phyloP scores from a whole-genome alignment of 2,797 vertebrate species.

The Antrozous pallidus region DNA sequence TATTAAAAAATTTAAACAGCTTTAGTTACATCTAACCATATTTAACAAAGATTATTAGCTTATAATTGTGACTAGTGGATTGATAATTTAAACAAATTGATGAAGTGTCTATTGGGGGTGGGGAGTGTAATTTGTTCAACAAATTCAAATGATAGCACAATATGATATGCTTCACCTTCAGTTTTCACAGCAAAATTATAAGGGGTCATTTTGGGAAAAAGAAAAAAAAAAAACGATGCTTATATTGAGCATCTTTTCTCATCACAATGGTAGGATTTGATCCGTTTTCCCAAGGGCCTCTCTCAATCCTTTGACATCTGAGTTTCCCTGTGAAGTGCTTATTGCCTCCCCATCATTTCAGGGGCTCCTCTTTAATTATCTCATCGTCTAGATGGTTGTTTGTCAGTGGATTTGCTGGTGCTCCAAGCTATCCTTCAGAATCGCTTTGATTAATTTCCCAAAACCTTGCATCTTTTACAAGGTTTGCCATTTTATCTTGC shows the following conservation, averaged over 20 bases:
- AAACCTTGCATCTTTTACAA: conserved; percentile 12
- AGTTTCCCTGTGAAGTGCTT: not conserved
- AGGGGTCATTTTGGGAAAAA: not conserved
- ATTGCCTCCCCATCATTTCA: not conserved
- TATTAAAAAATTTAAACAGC: not conserved
- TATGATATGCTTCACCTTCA: not conserved
- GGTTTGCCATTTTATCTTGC: not conserved
- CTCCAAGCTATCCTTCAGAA: not conserved
- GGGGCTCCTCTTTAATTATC: not conserved
- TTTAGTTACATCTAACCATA: not conserved
- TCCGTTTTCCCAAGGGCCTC: not conserved
- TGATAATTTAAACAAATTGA: not conserved
- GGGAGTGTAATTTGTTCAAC: not conserved
- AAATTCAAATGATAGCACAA: not conserved
- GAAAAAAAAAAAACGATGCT: not conserved
- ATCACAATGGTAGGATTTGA: not conserved
- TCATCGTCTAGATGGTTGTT: not conserved
- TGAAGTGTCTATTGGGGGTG: not conserved
- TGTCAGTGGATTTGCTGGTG: not conserved
- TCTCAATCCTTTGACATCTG: not conserved
- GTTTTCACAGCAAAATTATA: not conserved
- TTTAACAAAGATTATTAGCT: not conserved
- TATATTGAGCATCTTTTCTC: not conserved
- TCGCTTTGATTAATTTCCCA: not conserved
- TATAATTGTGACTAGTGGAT: not conserved